These are phyloP conservation scores for Eustalomyia histrio DNA, from an alignment of 2,888 invertebrate genomes.

Conservation along the genomic window DNA sequence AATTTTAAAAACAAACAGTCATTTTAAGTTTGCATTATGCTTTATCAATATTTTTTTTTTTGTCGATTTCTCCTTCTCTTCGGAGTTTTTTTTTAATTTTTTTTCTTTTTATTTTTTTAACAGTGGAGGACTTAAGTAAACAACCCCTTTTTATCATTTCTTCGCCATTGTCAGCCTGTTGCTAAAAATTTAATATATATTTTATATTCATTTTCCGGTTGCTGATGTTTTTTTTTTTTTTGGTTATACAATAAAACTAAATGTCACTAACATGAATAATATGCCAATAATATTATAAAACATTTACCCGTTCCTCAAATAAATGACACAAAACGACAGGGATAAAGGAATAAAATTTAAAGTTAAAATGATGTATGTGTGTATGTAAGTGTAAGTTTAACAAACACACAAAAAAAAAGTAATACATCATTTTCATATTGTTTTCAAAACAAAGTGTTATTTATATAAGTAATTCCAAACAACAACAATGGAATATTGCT, in stretches of 20 bases:
- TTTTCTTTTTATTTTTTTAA: too few relatives aligned
- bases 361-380: not conserved
- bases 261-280: conserved; percentile 55
- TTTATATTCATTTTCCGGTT: not conserved
- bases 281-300: conserved; percentile 50
- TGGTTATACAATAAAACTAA: conserved; percentile 44
- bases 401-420: conserved; percentile 32
- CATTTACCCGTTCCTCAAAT: conserved; percentile 30
- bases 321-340: not conserved
- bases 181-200: conserved; percentile 9
- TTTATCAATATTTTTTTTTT: not conserved
- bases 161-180: conserved; percentile 19
- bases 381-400: not conserved
- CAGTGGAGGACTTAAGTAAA: not conserved
- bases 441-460: conserved; percentile 4
- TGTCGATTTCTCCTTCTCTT: not conserved
- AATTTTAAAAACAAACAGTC: conserved; percentile 35
- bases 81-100: not conserved
- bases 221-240: not conserved
- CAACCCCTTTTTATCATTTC: conserved; percentile 2
- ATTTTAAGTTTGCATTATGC: conserved; percentile 33
- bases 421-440: conserved; percentile 38
- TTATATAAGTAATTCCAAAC: not conserved
- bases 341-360: not conserved
- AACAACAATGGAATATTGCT: too few relatives aligned